Evolutionary conservation across 2,113 vertebrate species (phyloP), one percentile per base, ranked within the genome.

Genomic region (Colius striatus): DNA sequence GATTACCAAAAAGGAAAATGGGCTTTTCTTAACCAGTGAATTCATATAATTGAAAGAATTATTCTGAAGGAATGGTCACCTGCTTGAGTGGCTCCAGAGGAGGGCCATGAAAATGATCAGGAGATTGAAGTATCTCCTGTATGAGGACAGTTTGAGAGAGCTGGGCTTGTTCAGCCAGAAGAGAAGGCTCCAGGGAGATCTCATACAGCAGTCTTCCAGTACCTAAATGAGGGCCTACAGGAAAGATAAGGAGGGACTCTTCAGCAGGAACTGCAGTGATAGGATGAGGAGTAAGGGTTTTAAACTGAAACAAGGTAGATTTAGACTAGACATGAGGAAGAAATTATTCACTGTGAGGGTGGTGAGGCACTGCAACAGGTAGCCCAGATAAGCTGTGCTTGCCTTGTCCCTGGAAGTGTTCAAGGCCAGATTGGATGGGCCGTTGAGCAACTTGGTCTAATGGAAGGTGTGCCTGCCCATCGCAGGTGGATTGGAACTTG

Each of bases 41-140:
- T 36, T 65, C 11, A 22, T 19, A 9, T 34, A 47, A 66, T 18
- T 34, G 38, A 77, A 87, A 63, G 8, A 77, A 71, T 66, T 53
- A 32, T 47, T 71, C 14, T 82, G 20, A 87, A 66, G 51, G 16
- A 65, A 77, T 53, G 6, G 9, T 65, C 45, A 73, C 19, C 32
- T 32, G 3, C 13, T 32, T 1, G 0, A 36, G 32, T 2, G 2
- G 8, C 4, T 51, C 36, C 20, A 34, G 20, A 43, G 34, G 7
- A 43, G 12, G 20, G 5, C 57, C 51, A 48, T 1, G 2, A 75
- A 51, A 45, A 58, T 43, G 5, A 23, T 58, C 20, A 23, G 10
- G 8, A 19, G 5, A 6, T 18, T 74, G n/a, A 22, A 41, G 38
- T 41, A 41, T 41, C 38, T 41, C 38, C 38, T 41, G 38, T 41